A percentile compares a stretch with the other conserved stretches of the same genome.
Conservation (phyloP, 1,140 invertebrate species). For the Zaprionus gabonicus region DNA sequence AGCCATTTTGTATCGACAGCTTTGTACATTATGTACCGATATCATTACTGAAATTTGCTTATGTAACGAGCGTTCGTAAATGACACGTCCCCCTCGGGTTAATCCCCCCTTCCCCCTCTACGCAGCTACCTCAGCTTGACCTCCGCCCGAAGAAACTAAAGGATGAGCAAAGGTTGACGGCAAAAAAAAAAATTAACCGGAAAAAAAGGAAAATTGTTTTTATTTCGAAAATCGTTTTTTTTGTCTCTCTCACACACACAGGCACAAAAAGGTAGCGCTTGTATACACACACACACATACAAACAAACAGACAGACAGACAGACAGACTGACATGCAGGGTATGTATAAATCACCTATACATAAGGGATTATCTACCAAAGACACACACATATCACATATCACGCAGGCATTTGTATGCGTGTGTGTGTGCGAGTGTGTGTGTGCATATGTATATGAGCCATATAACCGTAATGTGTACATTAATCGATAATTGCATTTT, state of each 20-base stretch:
- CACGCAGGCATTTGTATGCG: slow-evolving; percentile 6
- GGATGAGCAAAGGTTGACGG: slow-evolving; percentile 62
- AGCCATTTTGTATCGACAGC: slow-evolving; percentile 52
- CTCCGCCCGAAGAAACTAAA: slow-evolving; percentile 54
- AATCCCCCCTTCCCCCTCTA: background rate
- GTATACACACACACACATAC: slow-evolving; percentile 41
- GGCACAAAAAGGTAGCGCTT: slow-evolving; percentile 1
- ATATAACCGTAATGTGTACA: slow-evolving; percentile 75
- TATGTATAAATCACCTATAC: slow-evolving; percentile 42
- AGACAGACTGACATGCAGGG: background rate
- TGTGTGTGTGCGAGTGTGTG: slow-evolving; percentile 2
- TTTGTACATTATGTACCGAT: slow-evolving; percentile 39
- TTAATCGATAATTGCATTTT: slow-evolving; percentile 83
- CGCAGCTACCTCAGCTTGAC: background rate
- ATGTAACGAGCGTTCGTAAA: slow-evolving; percentile 65
- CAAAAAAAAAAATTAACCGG: slow-evolving; percentile 21
- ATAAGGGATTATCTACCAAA: slow-evolving; percentile 59
- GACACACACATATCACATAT: slow-evolving; percentile 18
- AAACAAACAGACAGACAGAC: slow-evolving; percentile 35
- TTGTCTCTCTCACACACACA: slow-evolving; percentile 25
- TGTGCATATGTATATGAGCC: slow-evolving; percentile 39
- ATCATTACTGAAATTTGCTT: slow-evolving; percentile 76
- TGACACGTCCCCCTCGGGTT: slow-evolving; percentile 13
- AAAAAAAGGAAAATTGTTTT: slow-evolving; percentile 41
- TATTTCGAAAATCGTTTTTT: slow-evolving; percentile 28